Base-by-base conservation (phyloP, 37 sponge, comb jelly and placozoan genomes). In the Aplysina aerophoba region DNA sequence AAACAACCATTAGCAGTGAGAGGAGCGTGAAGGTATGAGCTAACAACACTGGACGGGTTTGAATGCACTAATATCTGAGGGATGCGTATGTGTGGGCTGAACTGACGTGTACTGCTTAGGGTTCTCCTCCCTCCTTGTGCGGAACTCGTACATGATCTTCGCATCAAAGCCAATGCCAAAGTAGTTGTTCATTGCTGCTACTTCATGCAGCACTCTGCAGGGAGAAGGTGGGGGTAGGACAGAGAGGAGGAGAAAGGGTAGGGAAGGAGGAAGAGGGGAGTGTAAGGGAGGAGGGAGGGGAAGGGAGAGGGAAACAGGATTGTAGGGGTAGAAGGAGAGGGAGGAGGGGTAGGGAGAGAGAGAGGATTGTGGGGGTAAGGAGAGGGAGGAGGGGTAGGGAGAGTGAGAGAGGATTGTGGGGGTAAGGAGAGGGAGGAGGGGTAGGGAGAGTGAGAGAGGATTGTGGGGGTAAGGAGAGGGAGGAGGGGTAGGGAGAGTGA, bases 121-220 rank as follows among this genome's bases (percentile, higher is more conserved):
- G 67, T 93, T 89, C 57, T 97, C 95, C 53, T 95, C 96, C 37
- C 98, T 61, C 0, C 87, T 69, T 25, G 73, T 86, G 87, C 93
- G 93, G 61, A 97, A 97, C 54, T 93, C 89, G 64, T 96, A 88
- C 0, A 91, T 84, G 39, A 97, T 93, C 84, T 95, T 91, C 31
- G 98, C 98, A 85, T 91, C 98, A 55, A 97, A 73, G 40, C 98
- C 98, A 55, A 97, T 84, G 0, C 98, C 98, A 73, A 93, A 91
- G 82, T 97, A 97, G 77, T 95, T 97, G 85, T 97, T 97, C 94
- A 97, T 97, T 16, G 90, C 82, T 3, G 80, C 69, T n/a, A 95
- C 31, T 63, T 97, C 96, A 33, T 81, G 88, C 69, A 85, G 65
- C 31, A 87, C 86, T 30, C 40, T 75, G 78, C 16, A 4, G 19